Evolutionary conservation across 1,140 invertebrate species (phyloP).

Genomic region (Heliothis subflexa): DNA sequence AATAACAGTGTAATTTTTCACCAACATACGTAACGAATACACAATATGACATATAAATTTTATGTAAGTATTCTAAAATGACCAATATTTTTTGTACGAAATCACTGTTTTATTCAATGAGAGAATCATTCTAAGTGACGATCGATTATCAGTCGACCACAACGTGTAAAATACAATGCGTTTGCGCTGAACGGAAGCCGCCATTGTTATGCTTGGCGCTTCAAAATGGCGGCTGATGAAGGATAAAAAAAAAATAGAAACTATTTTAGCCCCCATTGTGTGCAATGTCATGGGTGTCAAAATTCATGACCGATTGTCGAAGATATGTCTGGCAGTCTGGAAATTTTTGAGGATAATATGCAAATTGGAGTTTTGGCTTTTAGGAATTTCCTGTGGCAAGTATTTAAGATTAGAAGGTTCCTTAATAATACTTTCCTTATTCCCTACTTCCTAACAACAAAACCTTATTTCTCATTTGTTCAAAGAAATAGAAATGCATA

Average conservation of each 20-base stretch:
- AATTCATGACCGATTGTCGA: neutral
- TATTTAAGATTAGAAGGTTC: too few species aligned
- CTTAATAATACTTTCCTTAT: neutral
- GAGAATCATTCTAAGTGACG: neutral
- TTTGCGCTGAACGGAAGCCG: constrained; percentile 5
- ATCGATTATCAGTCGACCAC: neutral
- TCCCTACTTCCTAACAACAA: too few species aligned
- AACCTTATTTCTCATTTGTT: too few species aligned
- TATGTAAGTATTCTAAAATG: too few species aligned
- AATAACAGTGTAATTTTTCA: too few species aligned
- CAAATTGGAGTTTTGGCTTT: neutral
- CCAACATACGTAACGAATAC: too few species aligned
- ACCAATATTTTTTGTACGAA: too few species aligned
- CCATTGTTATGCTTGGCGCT: constrained; percentile 19
- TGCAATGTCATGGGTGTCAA: constrained; percentile 23
- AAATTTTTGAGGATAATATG: constrained; percentile 15
- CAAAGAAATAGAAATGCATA: neutral
- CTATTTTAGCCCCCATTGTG: constrained; percentile 34
- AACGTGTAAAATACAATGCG: constrained; percentile 3
- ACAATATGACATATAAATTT: too few species aligned
- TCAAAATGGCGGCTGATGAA: constrained; percentile 21
- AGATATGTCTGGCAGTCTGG: neutral
- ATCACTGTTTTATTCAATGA: too few species aligned
- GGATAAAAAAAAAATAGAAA: constrained; percentile 25
- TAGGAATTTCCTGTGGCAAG: neutral